Conservation (phyloP, 2,888 invertebrate species). For the Perdita meconis region DNA sequence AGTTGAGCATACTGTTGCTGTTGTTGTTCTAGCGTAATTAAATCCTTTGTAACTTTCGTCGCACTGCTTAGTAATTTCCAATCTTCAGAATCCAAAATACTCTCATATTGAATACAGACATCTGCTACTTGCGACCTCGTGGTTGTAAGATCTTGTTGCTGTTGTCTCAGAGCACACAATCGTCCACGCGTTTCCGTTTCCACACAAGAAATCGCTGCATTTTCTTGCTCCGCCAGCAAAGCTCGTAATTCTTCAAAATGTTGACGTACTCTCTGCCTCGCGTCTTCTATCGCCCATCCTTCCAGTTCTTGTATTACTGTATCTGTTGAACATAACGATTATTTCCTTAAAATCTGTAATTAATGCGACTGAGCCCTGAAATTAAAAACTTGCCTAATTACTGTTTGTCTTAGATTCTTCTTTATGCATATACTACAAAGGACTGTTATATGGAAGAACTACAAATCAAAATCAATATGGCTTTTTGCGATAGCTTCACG, state of each 20-base stretch:
- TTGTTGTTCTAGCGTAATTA: conserved; percentile 85
- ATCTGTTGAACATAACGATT: conserved; percentile 71
- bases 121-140: conserved; percentile 85
- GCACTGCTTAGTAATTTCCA: conserved; percentile 85
- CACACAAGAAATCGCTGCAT: conserved; percentile 85
- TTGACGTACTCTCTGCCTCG: conserved; percentile 83
- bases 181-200: conserved; percentile 86
- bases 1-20: conserved; percentile 86
- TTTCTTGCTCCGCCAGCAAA: conserved; percentile 85
- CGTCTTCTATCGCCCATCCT: conserved; percentile 77
- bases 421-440: no score
- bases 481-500: no score
- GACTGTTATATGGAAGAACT: no score
- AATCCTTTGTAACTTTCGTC: conserved; percentile 84
- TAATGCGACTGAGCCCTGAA: not conserved
- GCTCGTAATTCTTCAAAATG: conserved; percentile 86
- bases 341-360: not conserved
- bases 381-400: no score
- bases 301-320: conserved; percentile 79
- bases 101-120: conserved; percentile 86
- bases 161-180: conserved; percentile 85
- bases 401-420: not conserved
- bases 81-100: conserved; percentile 85
- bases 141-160: conserved; percentile 85
- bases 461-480: no score